A percentile compares a stretch with the other conserved stretches of the same genome.
Conservation (phyloP, 2,888 invertebrate species). For the Lepetodrilus schrolli region DNA sequence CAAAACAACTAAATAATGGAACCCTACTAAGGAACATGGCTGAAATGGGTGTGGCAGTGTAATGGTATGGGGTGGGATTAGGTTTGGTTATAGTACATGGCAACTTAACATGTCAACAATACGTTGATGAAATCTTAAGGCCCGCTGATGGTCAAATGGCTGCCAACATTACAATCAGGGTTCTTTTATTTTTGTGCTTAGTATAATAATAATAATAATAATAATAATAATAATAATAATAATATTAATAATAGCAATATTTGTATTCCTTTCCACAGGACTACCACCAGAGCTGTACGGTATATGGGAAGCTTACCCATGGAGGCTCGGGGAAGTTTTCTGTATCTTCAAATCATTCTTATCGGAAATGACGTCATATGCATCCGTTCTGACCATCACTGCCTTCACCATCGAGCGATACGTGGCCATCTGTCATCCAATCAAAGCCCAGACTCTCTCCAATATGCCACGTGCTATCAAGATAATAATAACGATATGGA, state of each 20-base stretch:
- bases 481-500: slow-evolving; percentile 87
- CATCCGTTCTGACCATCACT: slow-evolving; percentile 92
- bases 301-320: slow-evolving; percentile 77
- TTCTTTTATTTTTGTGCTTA: too few relatives aligned
- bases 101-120: too few relatives aligned
- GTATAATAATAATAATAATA: too few relatives aligned
- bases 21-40: too few relatives aligned
- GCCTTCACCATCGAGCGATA: slow-evolving; percentile 92
- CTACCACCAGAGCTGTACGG: slow-evolving; percentile 76
- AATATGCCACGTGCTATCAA: slow-evolving; percentile 86
- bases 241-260: slow-evolving; percentile 5
- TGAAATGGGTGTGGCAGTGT: too few relatives aligned
- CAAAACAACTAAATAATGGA: too few relatives aligned
- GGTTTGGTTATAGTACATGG: too few relatives aligned
- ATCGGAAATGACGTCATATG: slow-evolving; percentile 85
- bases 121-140: too few relatives aligned
- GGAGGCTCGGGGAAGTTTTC: slow-evolving; percentile 74
- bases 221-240: not conserved
- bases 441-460: slow-evolving; percentile 88
- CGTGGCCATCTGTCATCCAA: slow-evolving; percentile 91
- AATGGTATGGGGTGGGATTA: too few relatives aligned
- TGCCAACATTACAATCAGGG: too few relatives aligned
- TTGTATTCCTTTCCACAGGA: slow-evolving; percentile 73
- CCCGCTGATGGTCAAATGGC: too few relatives aligned
- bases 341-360: slow-evolving; percentile 76